Base-by-base conservation (phyloP, 2,888 invertebrate species). In the Panopea generosa region DNA sequence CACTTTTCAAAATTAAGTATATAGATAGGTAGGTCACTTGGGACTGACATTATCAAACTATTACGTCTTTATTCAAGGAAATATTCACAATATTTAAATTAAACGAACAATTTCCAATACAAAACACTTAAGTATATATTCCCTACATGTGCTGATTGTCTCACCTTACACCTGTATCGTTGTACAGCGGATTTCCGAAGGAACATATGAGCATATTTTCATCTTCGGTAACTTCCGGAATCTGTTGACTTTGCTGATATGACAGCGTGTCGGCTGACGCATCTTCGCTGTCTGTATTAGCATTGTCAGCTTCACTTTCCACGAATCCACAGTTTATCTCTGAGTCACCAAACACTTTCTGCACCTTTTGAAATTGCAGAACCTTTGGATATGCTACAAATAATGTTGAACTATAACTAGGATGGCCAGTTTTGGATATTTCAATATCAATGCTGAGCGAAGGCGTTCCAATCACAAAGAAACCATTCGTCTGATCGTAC, bases 391-490 rank as follows among this genome's bases (percentile, higher is more conserved):
- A 82, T 18, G 59, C 62, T 14, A 88, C 59, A 14, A 77, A 82
- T 18, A 87, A 59, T 43, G 82, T 77, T 2, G 88, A 84, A 2
- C 83, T 74, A 53, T 84, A 85, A 24, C 87, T 85, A 4, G 82
- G 84, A 24, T 88, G 83, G 0, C 84, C 86, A 18, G 56, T 50
- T 68, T 88, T 88, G 7, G 50, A 55, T 9, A 88, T 65, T 27
- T 60, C 62, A 16, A 87, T 68, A 40, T 85, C 72, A 16, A 87
- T 27, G 7, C 76, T 75, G 45, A 88, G 73, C 3, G 57, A 55
- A n/a, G 85, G 75, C 6, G 79, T 69, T 52, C 83, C 82, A 38
- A 85, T 75, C 4, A 86, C 55, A 53, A 86, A 73, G 29, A 69
- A 74, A 9, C 29, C 45, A 6, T 49, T 47, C 14, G 59, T 55